Conservation (phyloP, 2,888 invertebrate species). For the Drosophila falleni region DNA sequence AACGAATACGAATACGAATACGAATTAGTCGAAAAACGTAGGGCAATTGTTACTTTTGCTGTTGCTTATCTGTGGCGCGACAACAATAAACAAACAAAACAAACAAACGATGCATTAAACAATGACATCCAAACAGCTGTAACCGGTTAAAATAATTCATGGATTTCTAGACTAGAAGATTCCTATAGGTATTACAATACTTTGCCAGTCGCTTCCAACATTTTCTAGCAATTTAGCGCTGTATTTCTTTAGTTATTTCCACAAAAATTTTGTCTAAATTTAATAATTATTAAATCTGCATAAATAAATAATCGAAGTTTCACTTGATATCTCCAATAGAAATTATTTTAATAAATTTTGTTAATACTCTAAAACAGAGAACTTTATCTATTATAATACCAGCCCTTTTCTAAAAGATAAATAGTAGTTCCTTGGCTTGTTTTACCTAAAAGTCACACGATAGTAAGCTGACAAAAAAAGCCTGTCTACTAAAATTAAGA, state of each 20-base stretch:
- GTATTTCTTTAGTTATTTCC: not conserved
- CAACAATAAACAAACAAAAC: conserved; percentile 59
- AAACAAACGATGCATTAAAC: conserved; percentile 69
- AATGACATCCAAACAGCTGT: conserved; percentile 47
- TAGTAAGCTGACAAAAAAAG: too few species aligned
- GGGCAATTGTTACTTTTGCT: conserved; percentile 43
- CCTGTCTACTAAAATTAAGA: too few species aligned
- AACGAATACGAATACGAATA: conserved; percentile 36
- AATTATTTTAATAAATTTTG: too few species aligned
- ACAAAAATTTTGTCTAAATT: too few species aligned
- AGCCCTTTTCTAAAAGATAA: not conserved
- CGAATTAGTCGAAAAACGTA: conserved; percentile 48
- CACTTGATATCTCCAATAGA: too few species aligned
- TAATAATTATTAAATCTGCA: too few species aligned
- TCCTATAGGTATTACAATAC: not conserved
- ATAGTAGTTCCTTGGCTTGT: not conserved
- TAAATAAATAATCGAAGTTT: too few species aligned
- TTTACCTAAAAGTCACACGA: not conserved
- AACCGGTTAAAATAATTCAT: conserved; percentile 5
- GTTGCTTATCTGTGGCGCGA: conserved; percentile 51
- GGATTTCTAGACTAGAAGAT: not conserved
- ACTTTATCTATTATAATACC: not conserved
- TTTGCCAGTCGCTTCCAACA: not conserved
- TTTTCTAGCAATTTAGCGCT: not conserved
- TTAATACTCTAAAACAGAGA: too few species aligned